Conservation (phyloP, 2,797 vertebrate genomes). For the Odontamblyopus rebecca region DNA sequence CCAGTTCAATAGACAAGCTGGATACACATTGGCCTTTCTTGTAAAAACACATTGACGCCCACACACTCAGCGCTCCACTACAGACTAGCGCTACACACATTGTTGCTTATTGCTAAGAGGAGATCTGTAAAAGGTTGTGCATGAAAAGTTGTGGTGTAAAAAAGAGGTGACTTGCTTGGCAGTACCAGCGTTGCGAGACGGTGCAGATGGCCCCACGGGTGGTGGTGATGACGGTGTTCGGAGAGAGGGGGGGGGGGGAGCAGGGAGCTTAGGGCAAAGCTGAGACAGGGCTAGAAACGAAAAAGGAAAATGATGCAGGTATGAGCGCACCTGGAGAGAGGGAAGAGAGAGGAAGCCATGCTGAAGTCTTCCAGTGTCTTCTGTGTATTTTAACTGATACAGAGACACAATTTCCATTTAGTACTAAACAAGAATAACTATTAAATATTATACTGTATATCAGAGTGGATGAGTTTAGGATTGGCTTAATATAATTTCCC, state of each 20-base stretch:
- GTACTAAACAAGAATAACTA: background rate
- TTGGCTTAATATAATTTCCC: too few species aligned
- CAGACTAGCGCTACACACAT: constrained; percentile 37
- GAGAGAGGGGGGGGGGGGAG: constrained; percentile 48
- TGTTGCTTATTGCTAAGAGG: constrained; percentile 44
- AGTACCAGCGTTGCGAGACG: constrained; percentile 17
- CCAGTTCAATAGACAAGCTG: constrained; percentile 67
- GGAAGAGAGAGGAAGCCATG: constrained; percentile 1
- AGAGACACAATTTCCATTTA: background rate
- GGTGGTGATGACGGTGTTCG: constrained; percentile 53
- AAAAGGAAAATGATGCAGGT: constrained; percentile 62
- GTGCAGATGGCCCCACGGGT: constrained; percentile 70
- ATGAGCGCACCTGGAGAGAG: constrained; percentile 50
- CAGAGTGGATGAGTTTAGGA: too few species aligned
- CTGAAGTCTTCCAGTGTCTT: too few species aligned
- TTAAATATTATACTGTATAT: background rate
- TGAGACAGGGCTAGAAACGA: constrained; percentile 67
- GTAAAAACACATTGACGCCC: constrained; percentile 57
- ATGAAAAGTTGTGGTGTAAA: constrained; percentile 49
- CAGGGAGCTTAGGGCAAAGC: constrained; percentile 62
- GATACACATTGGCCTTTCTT: constrained; percentile 50
- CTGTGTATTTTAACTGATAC: background rate
- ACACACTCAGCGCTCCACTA: constrained; percentile 30
- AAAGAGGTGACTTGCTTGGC: constrained; percentile 49
- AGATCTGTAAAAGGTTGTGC: constrained; percentile 45